Conservation (phyloP, 2,888 invertebrate genomes). For the Orthosia incerta region DNA sequence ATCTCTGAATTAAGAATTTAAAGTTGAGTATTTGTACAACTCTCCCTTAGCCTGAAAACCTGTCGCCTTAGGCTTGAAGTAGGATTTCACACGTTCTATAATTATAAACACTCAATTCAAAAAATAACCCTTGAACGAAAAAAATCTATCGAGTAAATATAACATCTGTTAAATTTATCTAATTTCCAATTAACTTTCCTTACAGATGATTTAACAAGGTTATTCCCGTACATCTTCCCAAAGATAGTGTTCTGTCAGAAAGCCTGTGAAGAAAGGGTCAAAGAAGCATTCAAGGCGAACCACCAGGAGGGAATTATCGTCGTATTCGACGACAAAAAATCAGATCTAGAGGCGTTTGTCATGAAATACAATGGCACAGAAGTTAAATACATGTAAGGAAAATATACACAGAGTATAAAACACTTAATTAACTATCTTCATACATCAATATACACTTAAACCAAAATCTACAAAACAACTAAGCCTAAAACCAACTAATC, state of each 20-base stretch:
- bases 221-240: conserved; percentile 67
- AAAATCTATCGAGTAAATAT: background rate
- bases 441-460: no score
- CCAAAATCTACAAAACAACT: no score
- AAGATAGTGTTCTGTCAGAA: conserved; percentile 76
- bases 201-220: conserved; percentile 63
- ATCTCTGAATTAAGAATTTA: no score
- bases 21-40: no score
- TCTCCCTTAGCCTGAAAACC: no score
- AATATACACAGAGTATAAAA: no score
- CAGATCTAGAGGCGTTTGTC: conserved; percentile 71
- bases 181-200: conserved; percentile 24
- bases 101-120: no score
- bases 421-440: no score
- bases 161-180: background rate
- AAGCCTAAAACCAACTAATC: no score
- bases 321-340: conserved; percentile 70
- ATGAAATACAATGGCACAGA: conserved; percentile 71
- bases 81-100: no score
- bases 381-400: conserved; percentile 70
- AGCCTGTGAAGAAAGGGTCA: conserved; percentile 67
- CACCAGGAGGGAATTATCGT: conserved; percentile 66
- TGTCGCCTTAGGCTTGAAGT: no score
- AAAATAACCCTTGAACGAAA: background rate
- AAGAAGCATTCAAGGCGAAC: conserved; percentile 62